Evolutionary conservation across 2,113 vertebrate species (phyloP), one percentile per base, ranked within the genome.

Genomic region (Phyllopteryx taeniolatus): DNA sequence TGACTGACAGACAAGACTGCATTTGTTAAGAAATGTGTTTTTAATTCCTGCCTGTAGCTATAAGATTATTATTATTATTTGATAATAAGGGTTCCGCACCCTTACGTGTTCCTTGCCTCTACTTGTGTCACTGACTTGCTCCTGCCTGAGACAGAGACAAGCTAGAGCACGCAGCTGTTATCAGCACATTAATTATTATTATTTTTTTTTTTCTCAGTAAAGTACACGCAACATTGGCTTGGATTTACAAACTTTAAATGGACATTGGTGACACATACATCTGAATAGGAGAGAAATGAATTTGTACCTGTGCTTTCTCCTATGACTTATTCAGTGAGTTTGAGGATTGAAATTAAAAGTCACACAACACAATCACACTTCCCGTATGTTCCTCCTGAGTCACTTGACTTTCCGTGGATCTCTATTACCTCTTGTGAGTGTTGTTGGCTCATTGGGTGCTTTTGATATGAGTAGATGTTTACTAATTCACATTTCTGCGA

Each of bases 101-200:
- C 71, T 72, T 22, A 68, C 10, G 63, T 39, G 10, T 27, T 22
- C 27, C 43, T 75, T 81, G 84, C 70, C 84, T 60, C 47, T 20
- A 65, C 79, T 63, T 33, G 81, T 39, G 31, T 33, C 3, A 8
- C 66, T 47, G n/a, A 73, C 6, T 13, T 66, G 43, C 57, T 11
- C 31, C 5, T 54, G n/a, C 20, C 22, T 54, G 9, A 67, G 1
- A 49, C 35, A 44, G 27, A 54, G 53, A 70, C 68, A 11, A 75
- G 69, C 76, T 44, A 4, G 71, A 57, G 60, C 71, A 20, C 11
- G 43, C 64, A 66, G 43, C 43, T 46, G 19, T 47, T 65, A 65
- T 65, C 62, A 65, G 42, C 11, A 1, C 8, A 11, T 39, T 5
- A 20, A n/a, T 42, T 12, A 8, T 20, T 12, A 4, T 42, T 12